These are phyloP conservation scores for Mimumesa dahlbomi DNA, from an alignment of 2,888 invertebrate species.

Conservation along the genomic window DNA sequence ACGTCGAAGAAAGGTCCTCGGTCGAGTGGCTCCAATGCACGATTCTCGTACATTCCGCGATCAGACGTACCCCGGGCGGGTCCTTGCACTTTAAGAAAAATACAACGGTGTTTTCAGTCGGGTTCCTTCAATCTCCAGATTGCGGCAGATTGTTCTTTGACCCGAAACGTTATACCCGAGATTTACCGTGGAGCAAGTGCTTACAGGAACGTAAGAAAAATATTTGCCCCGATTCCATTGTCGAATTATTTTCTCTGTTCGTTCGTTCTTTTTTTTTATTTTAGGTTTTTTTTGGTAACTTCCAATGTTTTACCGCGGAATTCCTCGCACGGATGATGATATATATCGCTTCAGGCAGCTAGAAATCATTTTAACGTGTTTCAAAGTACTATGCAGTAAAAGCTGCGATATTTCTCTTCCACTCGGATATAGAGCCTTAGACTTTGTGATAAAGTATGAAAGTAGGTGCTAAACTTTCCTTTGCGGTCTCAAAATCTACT, in stretches of 20 bases:
- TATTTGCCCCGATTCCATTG: no score
- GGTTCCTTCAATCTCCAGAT: slow-evolving; percentile 35
- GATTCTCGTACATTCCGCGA: slow-evolving; percentile 76
- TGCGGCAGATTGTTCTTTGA: slow-evolving; percentile 47
- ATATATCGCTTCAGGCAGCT: slow-evolving; percentile 11
- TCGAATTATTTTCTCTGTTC: no score
- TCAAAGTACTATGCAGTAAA: slow-evolving; percentile 27
- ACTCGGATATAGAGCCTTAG: slow-evolving; percentile 15
- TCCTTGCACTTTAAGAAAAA: slow-evolving; percentile 67
- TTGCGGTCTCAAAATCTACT: slow-evolving; percentile 43
- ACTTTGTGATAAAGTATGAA: slow-evolving; percentile 43
- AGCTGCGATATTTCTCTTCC: slow-evolving; percentile 15
- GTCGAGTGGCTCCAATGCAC: slow-evolving; percentile 79
- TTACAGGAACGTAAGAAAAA: slow-evolving; percentile 19
- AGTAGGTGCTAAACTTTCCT: slow-evolving; percentile 42
- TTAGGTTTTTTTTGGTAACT: no score
- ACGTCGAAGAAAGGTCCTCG: slow-evolving; percentile 88
- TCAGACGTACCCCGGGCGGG: slow-evolving; percentile 76
- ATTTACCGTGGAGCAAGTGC: not conserved
- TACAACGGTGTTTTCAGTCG: slow-evolving; percentile 3
- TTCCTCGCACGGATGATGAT: not conserved
- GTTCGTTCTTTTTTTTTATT: no score
- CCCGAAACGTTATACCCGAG: slow-evolving; percentile 38
- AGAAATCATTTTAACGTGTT: slow-evolving; percentile 54
- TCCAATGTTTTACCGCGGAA: slow-evolving; percentile 25